Percentiles rank a stretch among this genome's conserved stretches.
These are phyloP conservation scores for Argyresthia goedartella DNA, from an alignment of 2,888 invertebrate genomes.

Conservation along the genomic window DNA sequence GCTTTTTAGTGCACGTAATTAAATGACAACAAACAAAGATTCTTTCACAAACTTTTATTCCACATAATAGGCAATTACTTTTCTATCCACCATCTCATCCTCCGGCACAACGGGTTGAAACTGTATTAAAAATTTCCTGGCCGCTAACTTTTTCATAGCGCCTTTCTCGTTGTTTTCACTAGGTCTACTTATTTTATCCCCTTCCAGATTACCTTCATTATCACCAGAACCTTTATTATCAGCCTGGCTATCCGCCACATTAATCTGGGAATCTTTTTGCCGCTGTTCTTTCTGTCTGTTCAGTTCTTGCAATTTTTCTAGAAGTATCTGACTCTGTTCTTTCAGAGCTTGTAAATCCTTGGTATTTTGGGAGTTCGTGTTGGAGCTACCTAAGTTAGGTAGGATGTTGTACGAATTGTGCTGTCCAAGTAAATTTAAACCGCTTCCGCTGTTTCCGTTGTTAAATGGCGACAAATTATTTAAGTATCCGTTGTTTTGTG, in stretches of 20 bases:
- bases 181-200: background rate
- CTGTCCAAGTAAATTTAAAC: too few relatives aligned
- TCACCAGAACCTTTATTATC: too few relatives aligned
- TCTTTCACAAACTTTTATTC: too few relatives aligned
- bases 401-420: background rate
- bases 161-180: conserved; percentile 5
- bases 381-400: background rate
- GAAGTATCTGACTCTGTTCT: conserved; percentile 12
- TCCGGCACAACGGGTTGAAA: conserved; percentile 26
- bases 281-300: conserved; percentile 22
- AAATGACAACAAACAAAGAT: too few relatives aligned
- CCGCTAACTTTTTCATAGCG: conserved; percentile 10
- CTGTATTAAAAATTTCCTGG: conserved; percentile 23
- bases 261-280: conserved; percentile 4
- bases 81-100: conserved; percentile 15
- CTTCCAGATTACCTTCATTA: background rate
- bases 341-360: background rate
- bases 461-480: too few relatives aligned
- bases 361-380: background rate
- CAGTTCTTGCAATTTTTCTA: conserved; percentile 20
- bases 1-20: too few relatives aligned
- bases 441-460: too few relatives aligned
- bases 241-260: too few relatives aligned
- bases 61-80: conserved; percentile 22
- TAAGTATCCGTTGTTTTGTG: background rate